Evolutionary conservation across 2,888 invertebrate species (phyloP).

Genomic region (Cheilosia soror): DNA sequence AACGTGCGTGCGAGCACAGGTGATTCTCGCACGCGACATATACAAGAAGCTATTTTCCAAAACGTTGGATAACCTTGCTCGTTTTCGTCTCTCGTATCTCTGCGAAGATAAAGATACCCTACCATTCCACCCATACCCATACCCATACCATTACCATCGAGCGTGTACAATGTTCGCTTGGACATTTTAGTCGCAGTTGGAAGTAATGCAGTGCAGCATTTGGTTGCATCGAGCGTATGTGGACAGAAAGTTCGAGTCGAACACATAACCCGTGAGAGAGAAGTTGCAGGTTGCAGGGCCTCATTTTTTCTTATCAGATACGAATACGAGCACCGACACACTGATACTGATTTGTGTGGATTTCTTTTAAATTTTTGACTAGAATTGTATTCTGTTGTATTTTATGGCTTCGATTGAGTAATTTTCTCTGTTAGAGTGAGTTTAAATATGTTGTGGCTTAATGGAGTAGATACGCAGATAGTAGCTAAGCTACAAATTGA

Average conservation of each 20-base stretch:
- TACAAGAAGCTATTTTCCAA: slow-evolving; percentile 14
- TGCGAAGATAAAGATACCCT: slow-evolving; percentile 6
- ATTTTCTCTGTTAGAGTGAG: background rate
- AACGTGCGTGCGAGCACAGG: slow-evolving; percentile 59
- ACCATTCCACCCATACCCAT: too few relatives aligned
- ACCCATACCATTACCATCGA: background rate
- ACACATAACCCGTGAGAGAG: background rate
- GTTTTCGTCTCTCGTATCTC: background rate
- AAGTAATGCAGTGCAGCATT: background rate
- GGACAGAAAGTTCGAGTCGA: background rate
- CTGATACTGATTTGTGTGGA: slow-evolving; percentile 8
- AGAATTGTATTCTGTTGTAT: background rate
- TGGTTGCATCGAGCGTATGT: slow-evolving; percentile 19
- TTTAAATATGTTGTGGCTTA: background rate
- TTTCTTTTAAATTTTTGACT: background rate
- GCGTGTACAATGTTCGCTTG: background rate
- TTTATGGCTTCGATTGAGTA: slow-evolving; percentile 35
- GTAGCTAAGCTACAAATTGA: background rate
- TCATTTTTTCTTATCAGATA: background rate
- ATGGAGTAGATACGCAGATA: too few relatives aligned
- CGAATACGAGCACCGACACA: background rate
- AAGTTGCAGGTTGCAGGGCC: background rate
- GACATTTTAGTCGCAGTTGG: slow-evolving; percentile 3
- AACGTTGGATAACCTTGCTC: background rate
- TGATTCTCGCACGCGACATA: slow-evolving; percentile 63